Percentiles rank a stretch among this genome's conserved stretches.
Evolutionary conservation across 2,888 invertebrate genomes (phyloP).

Genomic region (Drosophila leonis): DNA sequence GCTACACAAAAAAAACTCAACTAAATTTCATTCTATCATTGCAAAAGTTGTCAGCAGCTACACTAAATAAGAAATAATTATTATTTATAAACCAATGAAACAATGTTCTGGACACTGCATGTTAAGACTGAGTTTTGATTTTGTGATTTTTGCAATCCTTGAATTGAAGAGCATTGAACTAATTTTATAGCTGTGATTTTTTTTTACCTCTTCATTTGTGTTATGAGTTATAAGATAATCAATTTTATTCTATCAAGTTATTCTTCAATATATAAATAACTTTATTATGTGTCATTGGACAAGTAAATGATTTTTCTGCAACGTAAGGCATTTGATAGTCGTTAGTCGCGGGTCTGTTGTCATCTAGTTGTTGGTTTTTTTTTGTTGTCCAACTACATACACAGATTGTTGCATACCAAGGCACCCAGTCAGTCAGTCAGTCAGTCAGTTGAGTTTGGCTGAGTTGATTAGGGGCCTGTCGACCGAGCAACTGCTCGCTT

Average conservation of each 20-base stretch:
- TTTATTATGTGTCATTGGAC: background rate
- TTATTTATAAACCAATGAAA: no score
- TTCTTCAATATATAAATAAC: background rate
- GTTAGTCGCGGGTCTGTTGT: background rate
- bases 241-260: background rate
- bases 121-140: no score
- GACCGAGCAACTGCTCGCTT: slow-evolving; percentile 28
- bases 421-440: slow-evolving; percentile 31
- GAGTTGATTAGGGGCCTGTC: slow-evolving; percentile 77
- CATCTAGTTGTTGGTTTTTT: slow-evolving; percentile 7
- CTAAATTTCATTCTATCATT: no score
- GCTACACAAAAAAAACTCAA: no score
- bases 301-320: background rate
- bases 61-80: no score
- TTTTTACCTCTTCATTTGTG: background rate
- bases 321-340: slow-evolving; percentile 36
- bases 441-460: slow-evolving; percentile 55
- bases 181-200: no score
- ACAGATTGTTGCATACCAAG: slow-evolving; percentile 44
- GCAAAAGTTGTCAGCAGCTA: no score
- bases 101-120: no score
- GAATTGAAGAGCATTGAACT: no score
- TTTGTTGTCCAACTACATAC: slow-evolving; percentile 36
- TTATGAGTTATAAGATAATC: background rate
- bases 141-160: no score